Percentiles rank a stretch among this genome's conserved stretches.
These are phyloP conservation scores for Chaenodraco wilsoni DNA, from an alignment of 2,797 vertebrate species.

Conservation along the genomic window DNA sequence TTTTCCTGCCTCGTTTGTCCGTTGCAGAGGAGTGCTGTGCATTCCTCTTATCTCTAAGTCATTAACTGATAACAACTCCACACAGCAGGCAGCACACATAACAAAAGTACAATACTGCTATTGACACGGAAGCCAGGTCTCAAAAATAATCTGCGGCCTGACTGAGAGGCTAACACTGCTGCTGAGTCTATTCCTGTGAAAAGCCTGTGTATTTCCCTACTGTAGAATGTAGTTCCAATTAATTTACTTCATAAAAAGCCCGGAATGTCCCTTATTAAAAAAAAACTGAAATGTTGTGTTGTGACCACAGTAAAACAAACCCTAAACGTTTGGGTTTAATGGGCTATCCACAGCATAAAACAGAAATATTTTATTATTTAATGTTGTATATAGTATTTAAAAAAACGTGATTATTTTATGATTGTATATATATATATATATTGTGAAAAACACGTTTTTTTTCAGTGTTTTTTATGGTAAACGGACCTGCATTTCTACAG, in stretches of 20 bases:
- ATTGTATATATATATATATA: no score
- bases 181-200: neutral
- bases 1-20: slow-evolving; percentile 61
- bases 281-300: neutral
- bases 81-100: slow-evolving; percentile 20
- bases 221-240: neutral
- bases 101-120: slow-evolving; percentile 22
- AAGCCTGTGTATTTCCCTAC: neutral
- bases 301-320: no score
- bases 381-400: no score
- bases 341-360: no score
- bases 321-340: no score
- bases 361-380: no score
- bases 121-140: slow-evolving; percentile 42
- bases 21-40: slow-evolving; percentile 55
- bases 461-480: no score
- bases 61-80: slow-evolving; percentile 70
- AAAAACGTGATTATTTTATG: no score
- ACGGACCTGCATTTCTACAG: no score
- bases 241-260: neutral
- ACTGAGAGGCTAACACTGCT: neutral
- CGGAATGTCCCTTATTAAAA: neutral
- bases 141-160: slow-evolving; percentile 1
- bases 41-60: slow-evolving; percentile 67
- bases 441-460: no score